phyloP scores from a whole-genome alignment of 2,797 vertebrate species.

The Falco novaeseelandiae region DNA sequence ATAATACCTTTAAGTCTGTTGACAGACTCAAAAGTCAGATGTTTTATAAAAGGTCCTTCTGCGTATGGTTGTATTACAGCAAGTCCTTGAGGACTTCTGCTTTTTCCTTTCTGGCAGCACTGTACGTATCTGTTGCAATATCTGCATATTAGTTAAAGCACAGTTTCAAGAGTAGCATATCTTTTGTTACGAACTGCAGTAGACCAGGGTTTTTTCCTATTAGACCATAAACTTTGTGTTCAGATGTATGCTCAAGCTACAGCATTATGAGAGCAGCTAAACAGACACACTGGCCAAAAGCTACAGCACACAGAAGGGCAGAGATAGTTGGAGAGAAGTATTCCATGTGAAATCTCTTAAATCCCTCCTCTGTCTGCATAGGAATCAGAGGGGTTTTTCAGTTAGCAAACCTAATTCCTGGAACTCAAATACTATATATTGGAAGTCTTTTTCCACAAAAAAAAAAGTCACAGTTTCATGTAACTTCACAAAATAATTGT shows the following conservation, averaged over 20 bases:
- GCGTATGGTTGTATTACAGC: background rate
- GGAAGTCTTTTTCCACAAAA: background rate
- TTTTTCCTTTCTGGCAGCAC: background rate
- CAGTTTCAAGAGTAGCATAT: background rate
- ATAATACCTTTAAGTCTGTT: background rate
- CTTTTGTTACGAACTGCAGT: background rate
- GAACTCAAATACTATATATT: background rate
- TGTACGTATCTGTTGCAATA: rapidly evolving
- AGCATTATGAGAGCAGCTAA: background rate
- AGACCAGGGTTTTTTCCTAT: background rate
- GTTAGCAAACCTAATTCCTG: background rate
- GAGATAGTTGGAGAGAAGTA: background rate
- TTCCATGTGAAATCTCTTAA: background rate
- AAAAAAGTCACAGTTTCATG: background rate
- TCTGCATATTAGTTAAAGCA: background rate
- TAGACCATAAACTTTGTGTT: background rate
- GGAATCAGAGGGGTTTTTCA: background rate
- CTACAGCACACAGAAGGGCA: background rate
- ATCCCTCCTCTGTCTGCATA: background rate
- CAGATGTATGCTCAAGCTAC: background rate
- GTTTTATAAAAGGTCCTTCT: background rate
- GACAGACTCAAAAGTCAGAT: background rate
- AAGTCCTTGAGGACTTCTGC: background rate
- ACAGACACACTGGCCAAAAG: background rate
- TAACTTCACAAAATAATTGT: background rate